Base-by-base conservation (phyloP, 2,797 vertebrate genomes). In the Bucorvus abyssinicus region DNA sequence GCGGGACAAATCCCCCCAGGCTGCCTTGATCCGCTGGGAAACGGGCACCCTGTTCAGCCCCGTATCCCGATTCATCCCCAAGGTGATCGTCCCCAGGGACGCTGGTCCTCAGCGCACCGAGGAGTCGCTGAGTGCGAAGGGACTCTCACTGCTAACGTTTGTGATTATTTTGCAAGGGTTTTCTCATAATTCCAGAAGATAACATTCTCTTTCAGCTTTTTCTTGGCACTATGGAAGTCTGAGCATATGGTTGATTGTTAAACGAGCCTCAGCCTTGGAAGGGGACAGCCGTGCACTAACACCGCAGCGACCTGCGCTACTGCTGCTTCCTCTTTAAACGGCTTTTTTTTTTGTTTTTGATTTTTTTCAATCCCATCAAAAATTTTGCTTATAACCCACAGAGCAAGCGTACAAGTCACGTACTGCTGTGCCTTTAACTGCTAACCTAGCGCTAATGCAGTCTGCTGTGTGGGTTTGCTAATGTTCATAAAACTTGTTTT, bases 221-320 rank as follows among this genome's bases (percentile, higher is more conserved):
- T 94, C 87, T 95, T 87, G 82, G 94, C 82, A 56, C 53, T 38
- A 32, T 91, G 84, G 94, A 80, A 89, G 50, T 59, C 82, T 52
- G 53, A 86, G 87, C 95, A 94, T 91, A 93, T 94, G 89, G 95
- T 24, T 89, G 87, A 93, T 97, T 79, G 88, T 94, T 96, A 96
- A 97, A 94, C 84, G 91, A 95, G 89, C 90, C 92, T 96, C 91
- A 92, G 95, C 89, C 89, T 94, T 97, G 91, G 85, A 91, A 86
- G 92, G 34, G 45, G 76, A 55, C 81, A 80, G 47, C 65, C 22
- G 8, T 80, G 76, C 81, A 80, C 92, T 89, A 93, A 71, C 82
- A 57, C 92, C 71, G 83, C 76, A 27, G 70, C 75, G 32, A 71
- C 92, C 96, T 82, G 36, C 84, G 49, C 57, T 52, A 17, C 84